Base-by-base conservation (phyloP, 2,797 vertebrate genomes). In the Scarus forsteni region DNA sequence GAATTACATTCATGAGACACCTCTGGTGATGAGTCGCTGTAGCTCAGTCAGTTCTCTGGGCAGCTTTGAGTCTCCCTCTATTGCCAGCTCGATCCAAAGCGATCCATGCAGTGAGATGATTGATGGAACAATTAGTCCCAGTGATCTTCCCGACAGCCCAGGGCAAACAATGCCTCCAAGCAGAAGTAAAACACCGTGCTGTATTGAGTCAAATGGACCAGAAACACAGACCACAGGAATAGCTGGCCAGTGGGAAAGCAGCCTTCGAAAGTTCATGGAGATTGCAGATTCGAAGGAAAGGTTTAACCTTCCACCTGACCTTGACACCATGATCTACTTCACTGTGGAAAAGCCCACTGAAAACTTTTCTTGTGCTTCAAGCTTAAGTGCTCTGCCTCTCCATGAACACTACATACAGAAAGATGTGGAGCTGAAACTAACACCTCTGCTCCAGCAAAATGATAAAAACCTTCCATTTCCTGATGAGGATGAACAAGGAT, bases 361-460 rank as follows among this genome's bases (percentile, higher is more conserved):
- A 89, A 99, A 99, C 88, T 99, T 99, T 88, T 99, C 98, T 0
- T 99, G 98, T 3, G 98, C 98, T n/a, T 99, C 98, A 15, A 99
- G 98, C 87, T 91, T 99, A 73, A 99, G 98, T 0, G 98, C 98
- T 0, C 87, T 99, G 77, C 97, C 98, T 48, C 95, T 99, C 56
- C 98, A 99, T 0, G 98, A 99, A 82, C 97, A 97, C 75, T 99
- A 99, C 0, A 95, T 99, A 6, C 97, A 99, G 86, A 97, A 99
- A 89, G 98, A 99, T 0, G 97, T 99, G 60, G 98, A 99, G 86
- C 95, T 99, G 45, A 97, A 98, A 87, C 88, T 99, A 67, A 96
- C 96, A 7, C 97, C 98, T 0, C 93, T 97, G 0, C 94, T 97
- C 57, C 96, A 96, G 0, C 96, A 97, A 65, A 95, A 93, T 19